Base-by-base conservation (phyloP, 1,140 invertebrate species). In the Eumeta japonica region DNA sequence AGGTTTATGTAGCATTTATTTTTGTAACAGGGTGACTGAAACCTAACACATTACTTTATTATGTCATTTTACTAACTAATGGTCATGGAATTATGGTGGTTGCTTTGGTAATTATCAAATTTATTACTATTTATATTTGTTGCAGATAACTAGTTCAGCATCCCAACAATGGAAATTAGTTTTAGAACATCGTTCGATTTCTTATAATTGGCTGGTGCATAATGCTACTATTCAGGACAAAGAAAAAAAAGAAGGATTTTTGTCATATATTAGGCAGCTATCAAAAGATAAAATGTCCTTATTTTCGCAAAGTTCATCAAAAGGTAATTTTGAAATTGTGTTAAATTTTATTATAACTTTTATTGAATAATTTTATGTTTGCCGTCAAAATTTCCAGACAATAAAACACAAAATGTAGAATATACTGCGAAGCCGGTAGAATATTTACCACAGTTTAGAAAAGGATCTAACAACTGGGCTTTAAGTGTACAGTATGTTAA, bases 271-370 rank as follows among this genome's bases (percentile, higher is more conserved):
- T 2, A 70, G 53, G 46, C 68, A 73, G 18, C 36, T 73, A 3
- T 73, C 68, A 2, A 73, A 68, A 41, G 68, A 73, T 35, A 70
- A 71, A 58, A 68, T 73, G n/a, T 68, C 64, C 33, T 57, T 68
- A 20, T 62, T 71, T 17, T 63, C 52, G 29, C 65, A 73, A 41
- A 52, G 63, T 32, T 55, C 58, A 37, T 65, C 61, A 3, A 73
- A 70, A 60, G 68, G 68, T 67, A 24, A 24, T 24, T 24, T 5
- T 24, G 20, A 5, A 24, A 24, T 7, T 7, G 20, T 5, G 20
- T 24, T 24, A 24, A 24, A 7, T 24, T 7, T 24, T 24, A n/a
- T n/a, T n/a, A n/a, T n/a, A n/a, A n/a, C n/a, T n/a, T n/a, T n/a
- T n/a, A n/a, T n/a, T n/a, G n/a, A n/a, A n/a, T n/a, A n/a, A n/a